Evolutionary conservation across 2,113 vertebrate genomes (phyloP), one percentile per base, ranked within the genome.

Genomic region (Zapornia atra): DNA sequence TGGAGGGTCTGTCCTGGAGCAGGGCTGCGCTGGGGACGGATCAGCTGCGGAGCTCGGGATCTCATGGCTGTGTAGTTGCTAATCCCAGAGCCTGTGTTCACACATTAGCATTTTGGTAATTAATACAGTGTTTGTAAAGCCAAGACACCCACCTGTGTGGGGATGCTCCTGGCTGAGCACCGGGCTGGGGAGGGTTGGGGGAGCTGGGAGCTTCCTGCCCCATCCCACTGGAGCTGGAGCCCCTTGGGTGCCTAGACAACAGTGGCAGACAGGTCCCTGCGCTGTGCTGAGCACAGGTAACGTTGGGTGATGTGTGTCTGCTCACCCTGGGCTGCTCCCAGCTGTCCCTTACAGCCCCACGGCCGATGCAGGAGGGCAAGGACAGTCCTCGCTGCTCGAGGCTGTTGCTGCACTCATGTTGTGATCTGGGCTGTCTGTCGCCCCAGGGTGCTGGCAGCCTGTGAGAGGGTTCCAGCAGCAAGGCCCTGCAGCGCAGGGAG

Each of bases 221-320:
- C 38, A 38, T 50, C 19, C 24, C 1, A 4, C 3, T 10, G 38
- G 69, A 66, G 53, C 3, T 6, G n/a, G 69, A 66, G 53, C 26
- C 40, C 42, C 24, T 29, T 3, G 1, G 31, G 59, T 42, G 24
- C 65, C 38, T 11, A 20, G 4, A 9, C 24, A 25, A 63, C 51
- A 40, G 5, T 1, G 2, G 46, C 65, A 46, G 40, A 22, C 9
- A 18, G 10, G 7, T 40, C 34, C 6, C 40, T n/a, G 8, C 0
- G 2, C 29, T 1, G 1, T 0, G 1, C 13, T 29, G 54, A 53
- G 73, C 26, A 4, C 0, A 2, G 21, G n/a, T 16, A 14, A 26
- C 20, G 40, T 51, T 40, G 2, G 21, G 33, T 15, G 17, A 26
- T 29, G 57, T 3, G 24, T 16, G 12, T 18, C 36, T 0, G 1